Conservation (phyloP, 2,113 vertebrate species). For the Rhynchopsitta pachyrhyncha region DNA sequence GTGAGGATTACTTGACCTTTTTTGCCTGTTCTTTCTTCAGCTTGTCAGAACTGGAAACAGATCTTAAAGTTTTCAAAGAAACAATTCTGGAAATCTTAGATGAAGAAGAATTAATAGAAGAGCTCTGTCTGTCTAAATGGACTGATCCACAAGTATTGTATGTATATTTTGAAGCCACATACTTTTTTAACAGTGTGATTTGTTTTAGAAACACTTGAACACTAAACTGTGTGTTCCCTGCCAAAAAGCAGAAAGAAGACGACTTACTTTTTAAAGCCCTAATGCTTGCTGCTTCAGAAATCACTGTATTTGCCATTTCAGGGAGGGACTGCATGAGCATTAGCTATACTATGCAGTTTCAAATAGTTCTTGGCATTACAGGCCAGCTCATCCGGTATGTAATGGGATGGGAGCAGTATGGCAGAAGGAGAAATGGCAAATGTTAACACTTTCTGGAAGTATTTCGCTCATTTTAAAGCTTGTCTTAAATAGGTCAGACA, state of each 20-base stretch:
- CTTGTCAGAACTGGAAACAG: constrained; percentile 95
- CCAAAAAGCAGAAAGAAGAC: background rate
- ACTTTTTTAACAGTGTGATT: background rate
- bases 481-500: background rate
- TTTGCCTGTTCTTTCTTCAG: constrained; percentile 71
- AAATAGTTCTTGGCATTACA: background rate
- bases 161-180: constrained; percentile 57
- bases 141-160: constrained; percentile 89
- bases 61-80: constrained; percentile 95
- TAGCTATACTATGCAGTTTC: background rate
- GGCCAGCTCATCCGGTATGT: background rate
- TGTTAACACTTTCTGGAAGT: background rate
- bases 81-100: constrained; percentile 92
- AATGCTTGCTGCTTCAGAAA: background rate
- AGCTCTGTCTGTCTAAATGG: constrained; percentile 94
- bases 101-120: constrained; percentile 93
- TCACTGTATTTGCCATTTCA: background rate
- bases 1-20: background rate
- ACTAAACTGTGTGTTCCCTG: background rate
- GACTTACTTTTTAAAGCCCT: background rate
- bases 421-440: background rate
- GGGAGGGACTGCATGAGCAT: background rate
- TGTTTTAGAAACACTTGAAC: background rate
- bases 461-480: background rate
- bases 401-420: background rate